A percentile compares a stretch with the other conserved stretches of the same genome.
Conservation (phyloP, 2,888 invertebrate genomes). For the Microctonus hyperodae region DNA sequence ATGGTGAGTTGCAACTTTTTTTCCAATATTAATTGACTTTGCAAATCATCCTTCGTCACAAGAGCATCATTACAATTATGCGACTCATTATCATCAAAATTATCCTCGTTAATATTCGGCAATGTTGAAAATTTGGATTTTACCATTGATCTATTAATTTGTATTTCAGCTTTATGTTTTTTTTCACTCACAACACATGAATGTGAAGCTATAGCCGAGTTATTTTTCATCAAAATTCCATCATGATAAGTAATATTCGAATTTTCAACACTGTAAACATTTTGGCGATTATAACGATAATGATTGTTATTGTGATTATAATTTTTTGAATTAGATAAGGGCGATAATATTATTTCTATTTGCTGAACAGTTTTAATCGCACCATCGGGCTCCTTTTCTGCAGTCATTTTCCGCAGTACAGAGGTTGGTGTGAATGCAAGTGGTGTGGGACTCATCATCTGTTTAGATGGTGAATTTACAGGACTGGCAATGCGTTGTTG, state of each 20-base stretch:
- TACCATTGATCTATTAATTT: neutral
- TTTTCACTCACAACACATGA: conserved; percentile 30
- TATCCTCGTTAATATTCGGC: neutral
- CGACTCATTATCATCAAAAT: neutral
- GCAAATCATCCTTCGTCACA: conserved; percentile 13
- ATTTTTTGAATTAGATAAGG: conserved; percentile 3
- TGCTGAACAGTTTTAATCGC: conserved; percentile 54
- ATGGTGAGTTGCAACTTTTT: conserved; percentile 20
- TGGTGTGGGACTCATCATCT: conserved; percentile 71
- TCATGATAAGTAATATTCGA: conserved; percentile 2
- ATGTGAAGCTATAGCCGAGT: conserved; percentile 6
- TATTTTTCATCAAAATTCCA: neutral
- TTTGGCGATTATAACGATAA: conserved; percentile 18
- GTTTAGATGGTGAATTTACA: conserved; percentile 63
- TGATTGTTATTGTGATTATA: conserved; percentile 15
- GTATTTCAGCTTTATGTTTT: conserved; percentile 27
- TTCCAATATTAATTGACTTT: conserved; percentile 26
- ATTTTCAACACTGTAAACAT: conserved; percentile 32
- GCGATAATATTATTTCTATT: conserved; percentile 42
- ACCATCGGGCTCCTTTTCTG: conserved; percentile 80
- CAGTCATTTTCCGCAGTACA: conserved; percentile 93
- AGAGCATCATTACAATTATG: conserved; percentile 14
- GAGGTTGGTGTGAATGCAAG: conserved; percentile 93
- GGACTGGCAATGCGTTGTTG: conserved; percentile 55
- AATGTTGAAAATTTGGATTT: neutral